These are phyloP conservation scores for Leucophenga varia DNA, from an alignment of 1,140 invertebrate species.

Conservation along the genomic window DNA sequence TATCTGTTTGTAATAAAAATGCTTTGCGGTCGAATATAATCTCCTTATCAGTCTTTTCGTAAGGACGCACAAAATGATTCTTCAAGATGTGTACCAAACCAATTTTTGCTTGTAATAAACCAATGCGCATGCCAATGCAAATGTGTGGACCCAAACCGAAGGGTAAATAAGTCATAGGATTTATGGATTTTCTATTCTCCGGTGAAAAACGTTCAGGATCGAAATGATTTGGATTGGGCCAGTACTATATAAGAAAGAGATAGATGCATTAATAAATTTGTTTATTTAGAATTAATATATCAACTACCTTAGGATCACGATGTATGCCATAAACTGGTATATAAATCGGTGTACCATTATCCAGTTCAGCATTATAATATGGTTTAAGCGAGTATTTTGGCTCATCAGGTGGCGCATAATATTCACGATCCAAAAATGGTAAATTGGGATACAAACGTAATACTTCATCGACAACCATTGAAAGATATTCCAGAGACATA, in stretches of 20 bases:
- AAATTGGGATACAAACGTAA: conserved; percentile 48
- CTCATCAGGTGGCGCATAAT: conserved; percentile 15
- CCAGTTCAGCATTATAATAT: conserved; percentile 25
- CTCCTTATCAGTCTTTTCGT: conserved; percentile 23
- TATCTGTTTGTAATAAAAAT: conserved; percentile 30
- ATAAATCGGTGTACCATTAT: conserved; percentile 40
- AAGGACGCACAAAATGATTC: conserved; percentile 32
- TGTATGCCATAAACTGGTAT: conserved; percentile 44
- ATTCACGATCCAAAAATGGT: conserved; percentile 43
- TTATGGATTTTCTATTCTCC: conserved; percentile 54
- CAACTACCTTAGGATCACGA: conserved; percentile 40
- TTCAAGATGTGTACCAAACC: conserved; percentile 44
- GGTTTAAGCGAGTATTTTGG: conserved; percentile 36
- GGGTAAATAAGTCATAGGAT: conserved; percentile 66
- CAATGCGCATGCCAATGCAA: conserved; percentile 68
- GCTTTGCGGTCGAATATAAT: conserved; percentile 36
- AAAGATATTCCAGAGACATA: conserved; percentile 64
- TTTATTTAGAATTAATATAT: background rate
- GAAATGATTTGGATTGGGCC: conserved; percentile 67
- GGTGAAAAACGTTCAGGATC: conserved; percentile 66
- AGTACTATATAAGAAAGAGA: conserved; percentile 63
- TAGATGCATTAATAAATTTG: conserved; percentile 50
- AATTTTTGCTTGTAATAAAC: conserved; percentile 41
- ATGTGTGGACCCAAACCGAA: conserved; percentile 77
- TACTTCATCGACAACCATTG: conserved; percentile 60